A percentile compares a stretch with the other conserved stretches of the same genome.
phyloP scores from a whole-genome alignment of 2,888 invertebrate species.

The Nasonia oneida region DNA sequence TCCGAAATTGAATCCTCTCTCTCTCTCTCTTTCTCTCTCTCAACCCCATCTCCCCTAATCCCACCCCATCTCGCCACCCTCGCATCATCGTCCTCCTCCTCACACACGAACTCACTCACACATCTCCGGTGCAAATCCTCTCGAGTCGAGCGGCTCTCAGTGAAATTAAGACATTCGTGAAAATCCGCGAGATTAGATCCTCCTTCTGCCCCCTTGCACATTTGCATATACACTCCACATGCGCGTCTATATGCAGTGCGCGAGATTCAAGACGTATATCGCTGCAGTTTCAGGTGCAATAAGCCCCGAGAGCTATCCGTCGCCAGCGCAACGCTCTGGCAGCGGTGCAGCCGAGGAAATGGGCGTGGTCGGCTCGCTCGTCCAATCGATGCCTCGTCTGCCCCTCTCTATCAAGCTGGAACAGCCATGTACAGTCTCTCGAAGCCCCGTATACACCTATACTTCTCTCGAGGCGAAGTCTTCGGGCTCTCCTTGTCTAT shows the following conservation, averaged over 20 bases:
- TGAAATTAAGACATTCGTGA: conserved; percentile 66
- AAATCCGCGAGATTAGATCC: conserved; percentile 66
- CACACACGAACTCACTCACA: not conserved
- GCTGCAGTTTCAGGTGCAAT: conserved; percentile 64
- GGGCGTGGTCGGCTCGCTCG: conserved; percentile 68
- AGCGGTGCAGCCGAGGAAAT: conserved; percentile 19
- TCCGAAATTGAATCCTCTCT: conserved; percentile 55
- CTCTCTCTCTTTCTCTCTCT: conserved; percentile 26
- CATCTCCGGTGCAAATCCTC: conserved; percentile 25
- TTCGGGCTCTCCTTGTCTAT: conserved; percentile 24
- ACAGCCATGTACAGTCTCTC: conserved; percentile 35
- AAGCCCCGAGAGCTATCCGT: conserved; percentile 51
- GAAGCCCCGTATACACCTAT: conserved; percentile 47
- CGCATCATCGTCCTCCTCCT: conserved; percentile 14
- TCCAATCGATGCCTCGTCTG: conserved; percentile 74
- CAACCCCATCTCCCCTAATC: conserved; percentile 27
- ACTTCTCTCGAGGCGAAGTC: conserved; percentile 34
- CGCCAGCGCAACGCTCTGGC: conserved; percentile 49
- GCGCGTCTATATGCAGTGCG: conserved; percentile 24
- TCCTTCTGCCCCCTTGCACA: conserved; percentile 19
- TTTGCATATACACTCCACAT: conserved; percentile 64
- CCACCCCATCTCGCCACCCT: conserved; percentile 15
- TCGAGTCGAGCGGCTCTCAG: conserved; percentile 5
- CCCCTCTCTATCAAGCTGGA: conserved; percentile 68
- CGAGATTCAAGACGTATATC: not conserved